A percentile compares a stretch with the other conserved stretches of the same genome.
Evolutionary conservation across 2,797 vertebrate species (phyloP).

Genomic region (Chiloscyllium punctatum): DNA sequence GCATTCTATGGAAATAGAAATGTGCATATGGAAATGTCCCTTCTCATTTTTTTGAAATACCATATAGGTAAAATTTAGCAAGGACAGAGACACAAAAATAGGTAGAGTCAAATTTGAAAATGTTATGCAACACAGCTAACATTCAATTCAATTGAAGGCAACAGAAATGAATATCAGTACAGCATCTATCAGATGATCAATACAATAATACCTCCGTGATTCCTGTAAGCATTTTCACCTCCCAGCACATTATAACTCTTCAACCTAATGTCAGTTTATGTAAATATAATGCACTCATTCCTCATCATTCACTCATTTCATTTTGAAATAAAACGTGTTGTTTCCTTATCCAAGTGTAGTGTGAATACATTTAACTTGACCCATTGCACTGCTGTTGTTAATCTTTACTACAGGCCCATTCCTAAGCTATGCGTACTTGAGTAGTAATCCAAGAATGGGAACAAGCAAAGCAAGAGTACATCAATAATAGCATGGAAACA

Average conservation of each 20-base stretch:
- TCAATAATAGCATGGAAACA: background rate
- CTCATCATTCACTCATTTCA: background rate
- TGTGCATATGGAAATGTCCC: background rate
- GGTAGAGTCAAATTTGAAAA: background rate
- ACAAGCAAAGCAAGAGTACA: background rate
- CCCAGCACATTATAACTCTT: background rate
- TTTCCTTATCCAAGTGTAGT: background rate
- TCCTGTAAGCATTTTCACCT: background rate
- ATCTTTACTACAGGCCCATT: background rate
- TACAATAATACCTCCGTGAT: background rate
- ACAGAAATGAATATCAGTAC: background rate
- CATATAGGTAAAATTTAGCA: background rate
- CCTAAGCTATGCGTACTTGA: background rate
- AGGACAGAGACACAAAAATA: background rate
- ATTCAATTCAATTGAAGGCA: background rate
- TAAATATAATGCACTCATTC: background rate
- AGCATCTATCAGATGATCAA: too few relatives aligned
- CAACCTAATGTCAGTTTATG: background rate
- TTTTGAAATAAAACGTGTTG: background rate
- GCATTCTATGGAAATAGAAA: background rate
- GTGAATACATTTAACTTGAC: background rate
- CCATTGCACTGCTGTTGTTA: background rate
- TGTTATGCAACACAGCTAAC: background rate
- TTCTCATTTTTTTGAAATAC: background rate
- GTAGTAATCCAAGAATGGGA: background rate